These are phyloP conservation scores for Salvelinus sp. DNA, from an alignment of 2,113 vertebrate genomes.

Conservation along the genomic window DNA sequence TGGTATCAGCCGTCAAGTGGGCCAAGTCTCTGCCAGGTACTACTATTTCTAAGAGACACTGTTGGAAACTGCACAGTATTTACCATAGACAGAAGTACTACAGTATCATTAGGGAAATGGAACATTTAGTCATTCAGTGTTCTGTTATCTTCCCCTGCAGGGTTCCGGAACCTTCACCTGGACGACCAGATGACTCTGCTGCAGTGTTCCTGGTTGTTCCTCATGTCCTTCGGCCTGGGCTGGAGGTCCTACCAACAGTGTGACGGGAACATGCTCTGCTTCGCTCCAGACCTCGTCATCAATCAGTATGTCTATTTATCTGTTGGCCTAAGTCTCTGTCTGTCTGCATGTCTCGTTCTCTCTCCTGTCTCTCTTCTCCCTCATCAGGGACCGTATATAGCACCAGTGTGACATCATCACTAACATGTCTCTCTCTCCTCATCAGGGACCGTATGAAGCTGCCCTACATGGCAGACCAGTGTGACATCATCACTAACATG, in stretches of 20 bases:
- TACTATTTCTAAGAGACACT: no score
- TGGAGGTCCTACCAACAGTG: slow-evolving; percentile 96
- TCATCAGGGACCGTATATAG: no score
- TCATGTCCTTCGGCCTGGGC: slow-evolving; percentile 93
- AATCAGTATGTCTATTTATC: slow-evolving; percentile 79
- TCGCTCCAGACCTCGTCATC: slow-evolving; percentile 95
- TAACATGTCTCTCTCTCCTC: no score
- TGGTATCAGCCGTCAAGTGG: slow-evolving; percentile 95
- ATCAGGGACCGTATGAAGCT: no score
- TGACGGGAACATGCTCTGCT: slow-evolving; percentile 87
- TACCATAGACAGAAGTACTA: neutral
- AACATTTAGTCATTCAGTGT: neutral
- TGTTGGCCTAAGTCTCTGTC: slow-evolving; percentile 1
- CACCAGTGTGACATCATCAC: no score
- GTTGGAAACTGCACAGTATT: no score
- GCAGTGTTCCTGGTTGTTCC: slow-evolving; percentile 98
- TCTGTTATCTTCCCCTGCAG: slow-evolving; percentile 58
- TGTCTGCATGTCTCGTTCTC: neutral
- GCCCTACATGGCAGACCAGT: no score
- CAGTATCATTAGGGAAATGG: no score
- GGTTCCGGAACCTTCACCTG: slow-evolving; percentile 94
- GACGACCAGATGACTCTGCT: slow-evolving; percentile 99
- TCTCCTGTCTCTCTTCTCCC: no score
- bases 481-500: no score
- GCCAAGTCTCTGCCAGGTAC: slow-evolving; percentile 95